Percentiles rank a stretch among this genome's conserved stretches.
Evolutionary conservation across 2,888 invertebrate genomes (phyloP).

Genomic region (Pemphredon lugubris): DNA sequence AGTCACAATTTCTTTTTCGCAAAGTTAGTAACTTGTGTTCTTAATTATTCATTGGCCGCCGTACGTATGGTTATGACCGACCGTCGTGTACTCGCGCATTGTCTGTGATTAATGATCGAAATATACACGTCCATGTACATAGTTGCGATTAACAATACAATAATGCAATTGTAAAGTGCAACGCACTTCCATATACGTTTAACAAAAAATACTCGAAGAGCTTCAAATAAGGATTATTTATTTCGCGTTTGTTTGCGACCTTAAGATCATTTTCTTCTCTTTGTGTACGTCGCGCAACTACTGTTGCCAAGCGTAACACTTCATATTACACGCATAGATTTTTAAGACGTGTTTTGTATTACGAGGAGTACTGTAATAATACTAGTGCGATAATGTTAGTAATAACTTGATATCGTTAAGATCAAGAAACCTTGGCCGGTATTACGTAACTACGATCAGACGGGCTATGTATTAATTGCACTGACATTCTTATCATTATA

Average conservation of each 20-base stretch:
- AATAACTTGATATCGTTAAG: no score
- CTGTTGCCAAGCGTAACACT: slow-evolving; percentile 3
- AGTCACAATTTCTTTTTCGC: no score
- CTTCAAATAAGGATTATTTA: no score
- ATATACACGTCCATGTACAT: slow-evolving; percentile 66
- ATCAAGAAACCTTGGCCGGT: no score
- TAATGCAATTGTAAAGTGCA: slow-evolving; percentile 14
- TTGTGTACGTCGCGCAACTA: neutral
- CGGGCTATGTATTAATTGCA: neutral
- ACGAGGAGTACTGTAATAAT: slow-evolving; percentile 6
- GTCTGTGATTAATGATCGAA: slow-evolving; percentile 79
- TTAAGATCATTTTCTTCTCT: slow-evolving; percentile 5
- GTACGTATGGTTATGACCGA: slow-evolving; percentile 53
- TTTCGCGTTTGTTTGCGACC: neutral
- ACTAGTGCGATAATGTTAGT: neutral
- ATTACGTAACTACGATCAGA: no score
- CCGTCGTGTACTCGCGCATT: slow-evolving; percentile 71
- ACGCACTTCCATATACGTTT: slow-evolving; percentile 12
- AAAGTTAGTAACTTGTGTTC: no score
- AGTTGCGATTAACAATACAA: slow-evolving; percentile 39
- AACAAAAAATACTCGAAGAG: neutral
- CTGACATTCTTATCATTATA: neutral
- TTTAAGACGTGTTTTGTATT: slow-evolving; percentile 4
- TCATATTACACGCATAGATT: slow-evolving; percentile 1
- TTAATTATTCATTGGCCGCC: no score